These are phyloP conservation scores for Brachypalpus laphriformis DNA, from an alignment of 2,888 invertebrate species.

Conservation along the genomic window DNA sequence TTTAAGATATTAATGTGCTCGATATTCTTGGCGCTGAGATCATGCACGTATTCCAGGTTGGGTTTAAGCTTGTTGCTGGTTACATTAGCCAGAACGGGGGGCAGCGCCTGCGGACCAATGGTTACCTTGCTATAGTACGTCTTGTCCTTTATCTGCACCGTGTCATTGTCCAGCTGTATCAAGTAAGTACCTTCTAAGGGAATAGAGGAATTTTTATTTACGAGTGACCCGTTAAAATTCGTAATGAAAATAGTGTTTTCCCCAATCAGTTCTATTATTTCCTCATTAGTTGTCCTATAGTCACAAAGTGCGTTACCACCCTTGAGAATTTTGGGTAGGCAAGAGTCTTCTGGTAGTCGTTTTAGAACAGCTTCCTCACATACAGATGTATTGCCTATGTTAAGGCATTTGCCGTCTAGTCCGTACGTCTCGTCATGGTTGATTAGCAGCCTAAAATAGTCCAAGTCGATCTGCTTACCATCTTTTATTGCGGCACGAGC, in stretches of 20 bases:
- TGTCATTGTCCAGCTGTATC: conserved; percentile 28
- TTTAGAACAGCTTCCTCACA: conserved; percentile 1
- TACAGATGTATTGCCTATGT: conserved; percentile 3
- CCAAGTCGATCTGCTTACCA: background rate
- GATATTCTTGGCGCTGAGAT: conserved; percentile 1
- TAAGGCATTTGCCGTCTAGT: background rate
- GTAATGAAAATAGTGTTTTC: conserved; percentile 22
- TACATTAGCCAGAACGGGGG: conserved; percentile 17
- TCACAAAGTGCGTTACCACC: conserved; percentile 19
- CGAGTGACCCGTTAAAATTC: conserved; percentile 16
- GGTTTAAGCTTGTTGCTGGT: conserved; percentile 9
- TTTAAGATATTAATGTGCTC: conserved; percentile 9
- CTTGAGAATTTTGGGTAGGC: conserved; percentile 14
- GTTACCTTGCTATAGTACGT: conserved; percentile 7
- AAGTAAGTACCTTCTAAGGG: conserved; percentile 37
- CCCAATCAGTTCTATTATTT: background rate
- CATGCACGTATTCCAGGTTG: conserved; percentile 3
- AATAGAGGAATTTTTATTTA: conserved; percentile 40
- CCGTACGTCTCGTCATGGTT: conserved; percentile 7
- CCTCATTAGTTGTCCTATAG: background rate
- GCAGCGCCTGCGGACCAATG: background rate
- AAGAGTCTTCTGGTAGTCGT: conserved; percentile 21
- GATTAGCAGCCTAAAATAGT: background rate
- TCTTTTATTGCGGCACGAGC: background rate
- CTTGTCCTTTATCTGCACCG: background rate